Base-by-base conservation (phyloP, 2,797 vertebrate genomes). In the Cuculus canorus region DNA sequence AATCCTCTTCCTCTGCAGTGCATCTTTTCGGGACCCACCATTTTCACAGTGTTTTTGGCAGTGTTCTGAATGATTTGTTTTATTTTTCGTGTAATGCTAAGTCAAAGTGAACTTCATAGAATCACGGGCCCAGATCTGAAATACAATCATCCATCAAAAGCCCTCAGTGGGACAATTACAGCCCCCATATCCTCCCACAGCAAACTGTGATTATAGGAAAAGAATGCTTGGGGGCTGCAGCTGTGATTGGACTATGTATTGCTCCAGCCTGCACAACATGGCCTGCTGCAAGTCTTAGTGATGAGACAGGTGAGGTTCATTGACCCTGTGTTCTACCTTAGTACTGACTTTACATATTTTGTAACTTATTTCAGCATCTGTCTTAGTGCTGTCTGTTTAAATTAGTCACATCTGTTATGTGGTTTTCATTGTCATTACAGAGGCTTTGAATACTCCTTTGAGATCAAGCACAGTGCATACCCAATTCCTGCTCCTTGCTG, bases 101-200 rank as follows among this genome's bases (percentile, higher is more conserved):
- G 37, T 91, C 68, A 57, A 88, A 90, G 81, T 52, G 16, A 94
- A 37, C 25, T 76, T 86, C 54, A 87, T 37, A 88, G 91, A 93
- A 86, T 85, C 17, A 13, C 79, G 86, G 81, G 64, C 72, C 82
- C 52, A 94, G 83, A 69, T n/a, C 73, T 93, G 76, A 95, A 90
- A 95, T 73, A 66, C 43, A 92, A n/a, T 95, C 69, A 92, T 91
- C 90, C 56, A 84, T 93, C 86, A 95, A 76, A 96, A 96, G 71
- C 41, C 94, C 89, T 93, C 89, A 50, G 48, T 81, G 91, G 95
- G 95, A 75, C 96, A 96, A 68, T 96, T 96, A 90, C 87, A 85
- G 80, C 93, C 95, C 93, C 93, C 94, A 83, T 78, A 88, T 94
- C 94, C 86, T 96, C 95, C 95, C 53, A 94, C 94, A 83, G 65